Evolutionary conservation across 2,888 invertebrate species (phyloP).

Genomic region (Drosophila mulleri): DNA sequence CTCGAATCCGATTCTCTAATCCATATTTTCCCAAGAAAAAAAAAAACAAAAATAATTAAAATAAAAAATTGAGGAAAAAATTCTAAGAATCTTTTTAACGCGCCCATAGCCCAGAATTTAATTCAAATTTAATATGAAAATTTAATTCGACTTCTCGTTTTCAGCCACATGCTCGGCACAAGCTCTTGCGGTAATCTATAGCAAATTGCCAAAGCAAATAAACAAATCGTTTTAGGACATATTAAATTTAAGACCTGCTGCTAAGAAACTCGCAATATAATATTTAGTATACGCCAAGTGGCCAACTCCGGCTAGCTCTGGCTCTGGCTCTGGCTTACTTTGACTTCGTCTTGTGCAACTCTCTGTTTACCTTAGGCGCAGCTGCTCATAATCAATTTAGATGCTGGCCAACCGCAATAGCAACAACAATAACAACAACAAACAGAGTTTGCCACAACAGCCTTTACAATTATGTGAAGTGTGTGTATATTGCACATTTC

Average conservation of each 20-base stretch:
- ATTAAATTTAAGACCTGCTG: conserved; percentile 34
- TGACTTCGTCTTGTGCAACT: not conserved
- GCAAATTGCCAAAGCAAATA: conserved; percentile 31
- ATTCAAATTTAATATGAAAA: conserved; percentile 1
- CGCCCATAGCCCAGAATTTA: not conserved
- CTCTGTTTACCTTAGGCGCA: conserved; percentile 38
- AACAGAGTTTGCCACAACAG: conserved; percentile 25
- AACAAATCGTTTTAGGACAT: conserved; percentile 36
- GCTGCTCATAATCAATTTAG: conserved; percentile 71
- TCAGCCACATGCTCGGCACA: not conserved
- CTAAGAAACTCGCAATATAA: conserved; percentile 24
- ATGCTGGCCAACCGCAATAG: conserved; percentile 39
- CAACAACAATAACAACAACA: conserved; percentile 10
- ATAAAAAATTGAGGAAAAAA: too few relatives aligned
- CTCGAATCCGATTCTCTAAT: not conserved
- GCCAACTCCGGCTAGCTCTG: conserved; percentile 16
- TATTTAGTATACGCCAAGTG: conserved; percentile 40
- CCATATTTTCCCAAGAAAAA: not conserved
- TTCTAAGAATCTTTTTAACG: not conserved
- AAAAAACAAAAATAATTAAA: too few relatives aligned
- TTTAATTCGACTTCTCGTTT: not conserved
- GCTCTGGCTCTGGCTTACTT: conserved; percentile 12
- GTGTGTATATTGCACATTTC: conserved; percentile 52
- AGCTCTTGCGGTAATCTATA: conserved; percentile 1
- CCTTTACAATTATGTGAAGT: conserved; percentile 59